These are phyloP conservation scores for Aphelenchoides fujianensis DNA, from an alignment of 1,140 invertebrate species.

Conservation along the genomic window DNA sequence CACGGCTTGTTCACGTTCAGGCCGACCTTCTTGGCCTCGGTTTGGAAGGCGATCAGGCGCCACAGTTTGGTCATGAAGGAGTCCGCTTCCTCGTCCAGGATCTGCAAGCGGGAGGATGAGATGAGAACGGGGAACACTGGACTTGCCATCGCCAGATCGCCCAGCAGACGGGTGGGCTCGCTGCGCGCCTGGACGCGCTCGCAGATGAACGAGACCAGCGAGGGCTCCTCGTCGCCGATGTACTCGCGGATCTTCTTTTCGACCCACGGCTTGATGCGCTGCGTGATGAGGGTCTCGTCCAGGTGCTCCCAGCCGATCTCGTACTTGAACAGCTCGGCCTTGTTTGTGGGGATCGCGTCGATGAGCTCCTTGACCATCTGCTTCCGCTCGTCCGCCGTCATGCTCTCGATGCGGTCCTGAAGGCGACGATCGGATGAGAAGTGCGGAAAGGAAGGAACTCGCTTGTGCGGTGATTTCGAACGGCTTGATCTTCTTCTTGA, in stretches of 20 bases:
- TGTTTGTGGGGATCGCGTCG: slow-evolving; percentile 95
- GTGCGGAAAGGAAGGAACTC: neutral
- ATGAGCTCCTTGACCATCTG: slow-evolving; percentile 93
- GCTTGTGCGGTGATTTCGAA: slow-evolving; percentile 51
- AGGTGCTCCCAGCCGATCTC: slow-evolving; percentile 85
- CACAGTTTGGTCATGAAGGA: slow-evolving; percentile 99
- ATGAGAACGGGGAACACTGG: too few relatives aligned
- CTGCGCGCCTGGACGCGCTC: slow-evolving; percentile 90
- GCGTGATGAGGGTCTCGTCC: slow-evolving; percentile 85
- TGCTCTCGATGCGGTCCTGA: slow-evolving; percentile 45
- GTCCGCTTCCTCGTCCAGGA: slow-evolving; percentile 97
- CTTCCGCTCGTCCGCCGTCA: slow-evolving; percentile 84
- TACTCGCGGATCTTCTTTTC: slow-evolving; percentile 99
- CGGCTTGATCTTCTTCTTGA: slow-evolving; percentile 67
- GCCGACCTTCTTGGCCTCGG: slow-evolving; percentile 84
- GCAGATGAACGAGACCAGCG: slow-evolving; percentile 96
- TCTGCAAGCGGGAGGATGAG: too few relatives aligned
- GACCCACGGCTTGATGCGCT: slow-evolving; percentile 94
- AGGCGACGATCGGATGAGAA: slow-evolving; percentile 11
- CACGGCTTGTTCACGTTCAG: slow-evolving; percentile 22
- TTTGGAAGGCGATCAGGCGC: slow-evolving; percentile 96
- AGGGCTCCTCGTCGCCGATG: slow-evolving; percentile 97
- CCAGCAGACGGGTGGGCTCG: slow-evolving; percentile 84
- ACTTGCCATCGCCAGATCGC: slow-evolving; percentile 95
- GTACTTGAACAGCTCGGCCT: slow-evolving; percentile 88